These are phyloP conservation scores for Trigoniulus corallinus DNA, from an alignment of 1,140 invertebrate species.

Conservation along the genomic window DNA sequence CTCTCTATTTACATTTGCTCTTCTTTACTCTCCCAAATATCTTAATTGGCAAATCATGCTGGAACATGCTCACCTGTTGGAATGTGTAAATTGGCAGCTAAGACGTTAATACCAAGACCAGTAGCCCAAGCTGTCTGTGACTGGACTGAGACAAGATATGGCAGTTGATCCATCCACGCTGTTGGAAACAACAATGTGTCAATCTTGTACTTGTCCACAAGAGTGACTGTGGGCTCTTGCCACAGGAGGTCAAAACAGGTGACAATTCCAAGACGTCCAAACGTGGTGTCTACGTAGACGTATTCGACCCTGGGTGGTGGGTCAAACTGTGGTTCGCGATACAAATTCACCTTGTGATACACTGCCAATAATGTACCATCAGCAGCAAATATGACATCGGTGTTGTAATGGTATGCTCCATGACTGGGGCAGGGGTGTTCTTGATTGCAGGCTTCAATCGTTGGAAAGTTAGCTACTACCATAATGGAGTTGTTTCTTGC, in stretches of 20 bases:
- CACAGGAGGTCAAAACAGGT: constrained; percentile 60
- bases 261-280: constrained; percentile 47
- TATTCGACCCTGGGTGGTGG: constrained; percentile 30
- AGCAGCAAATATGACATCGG: constrained; percentile 53
- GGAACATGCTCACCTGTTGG: too few species aligned
- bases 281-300: constrained; percentile 37
- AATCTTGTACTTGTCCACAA: constrained; percentile 33
- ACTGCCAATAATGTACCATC: constrained; percentile 37
- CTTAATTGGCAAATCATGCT: too few species aligned
- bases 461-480: constrained; percentile 54
- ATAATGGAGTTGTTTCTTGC: constrained; percentile 34
- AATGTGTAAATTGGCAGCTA: constrained; percentile 35
- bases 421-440: constrained; percentile 20
- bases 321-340: constrained; percentile 34
- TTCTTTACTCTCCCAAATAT: too few species aligned
- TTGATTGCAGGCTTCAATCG: constrained; percentile 36
- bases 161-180: constrained; percentile 52
- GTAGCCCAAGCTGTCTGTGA: constrained; percentile 36
- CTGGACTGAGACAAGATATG: constrained; percentile 38
- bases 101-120: constrained; percentile 34
- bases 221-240: constrained; percentile 34
- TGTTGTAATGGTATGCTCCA: constrained; percentile 43
- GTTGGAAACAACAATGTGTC: constrained; percentile 51
- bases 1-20: background rate
- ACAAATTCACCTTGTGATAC: constrained; percentile 61